Evolutionary conservation across 2,888 invertebrate genomes (phyloP), one percentile per base, ranked within the genome.

Genomic region (Scaptodrosophila latifasciaeformis): DNA sequence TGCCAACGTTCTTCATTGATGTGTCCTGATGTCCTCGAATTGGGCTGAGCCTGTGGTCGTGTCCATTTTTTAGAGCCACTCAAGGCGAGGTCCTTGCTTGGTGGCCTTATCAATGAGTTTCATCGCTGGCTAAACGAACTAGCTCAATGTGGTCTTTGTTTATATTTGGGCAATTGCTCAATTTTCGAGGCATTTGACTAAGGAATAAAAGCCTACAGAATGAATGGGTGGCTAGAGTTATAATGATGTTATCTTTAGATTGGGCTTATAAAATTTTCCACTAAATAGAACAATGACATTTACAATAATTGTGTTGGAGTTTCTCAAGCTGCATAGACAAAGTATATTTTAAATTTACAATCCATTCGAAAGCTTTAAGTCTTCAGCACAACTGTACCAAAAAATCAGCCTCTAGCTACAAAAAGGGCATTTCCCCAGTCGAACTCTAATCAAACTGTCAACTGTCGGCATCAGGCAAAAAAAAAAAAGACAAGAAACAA

Each of bases 401-500:
- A 31, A 35, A 18, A 12, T 47, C 10, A 7, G 39, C 39, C 12
- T 12, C 9, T 3, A 40, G 40, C 19, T 40, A 40, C 10, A 37
- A 37, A 37, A 15, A 37, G 12, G 12, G 10, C 39, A 18, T 29
- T 39, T 21, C 39, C 27, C 30, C 17, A 39, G 50, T 48, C 50
- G 30, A 68, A 59, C 57, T 62, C 62, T 68, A 63, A 68, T 66
- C 68, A 63, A 69, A 68, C 63, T 69, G 68, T 68, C 67, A 68
- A 65, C 69, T 48, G 52, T 4, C 18, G 5, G 18, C 15, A 24
- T 7, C 24, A 24, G 7, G 24, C 24, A 24, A 24, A 24, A 19
- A 2, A 2, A 4, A 18, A 40, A 19, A 17, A 19, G 27, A 19
- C 43, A 43, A 1, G 17, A 48, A 48, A n/a, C 45, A 46, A 53